A percentile compares a stretch with the other conserved stretches of the same genome.
Conservation (phyloP, 2,797 vertebrate species). For the Tokudaia tokunoshimensis region DNA sequence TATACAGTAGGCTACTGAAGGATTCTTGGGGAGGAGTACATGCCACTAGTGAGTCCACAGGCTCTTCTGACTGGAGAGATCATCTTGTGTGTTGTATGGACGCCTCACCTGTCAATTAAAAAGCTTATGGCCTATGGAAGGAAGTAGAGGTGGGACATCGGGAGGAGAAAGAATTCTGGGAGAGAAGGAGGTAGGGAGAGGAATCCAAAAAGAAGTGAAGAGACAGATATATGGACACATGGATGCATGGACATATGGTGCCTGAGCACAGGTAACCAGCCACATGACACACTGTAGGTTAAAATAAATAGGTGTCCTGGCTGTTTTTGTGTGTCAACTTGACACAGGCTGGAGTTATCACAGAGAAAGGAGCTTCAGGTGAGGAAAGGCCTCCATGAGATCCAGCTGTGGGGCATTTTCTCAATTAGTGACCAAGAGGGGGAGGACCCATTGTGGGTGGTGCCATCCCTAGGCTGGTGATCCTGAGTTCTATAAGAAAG, state of each 20-base stretch:
- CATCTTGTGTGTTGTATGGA: not conserved
- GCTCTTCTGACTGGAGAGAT: not conserved
- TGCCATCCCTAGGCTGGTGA: no score
- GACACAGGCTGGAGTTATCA: no score
- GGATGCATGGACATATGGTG: no score
- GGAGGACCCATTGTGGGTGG: no score
- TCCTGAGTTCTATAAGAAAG: no score
- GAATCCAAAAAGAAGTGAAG: not conserved
- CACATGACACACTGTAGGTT: not conserved
- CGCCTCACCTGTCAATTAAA: not conserved
- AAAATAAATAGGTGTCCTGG: not conserved
- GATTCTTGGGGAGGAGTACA: not conserved
- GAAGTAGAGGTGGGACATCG: not conserved
- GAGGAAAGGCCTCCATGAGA: no score
- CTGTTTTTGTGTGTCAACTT: no score
- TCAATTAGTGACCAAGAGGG: no score
- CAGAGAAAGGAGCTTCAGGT: no score
- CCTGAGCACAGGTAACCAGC: not conserved
- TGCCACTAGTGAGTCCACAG: not conserved
- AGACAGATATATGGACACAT: not conserved
- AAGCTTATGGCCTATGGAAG: not conserved
- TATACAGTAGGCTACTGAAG: not conserved
- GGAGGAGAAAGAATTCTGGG: not conserved
- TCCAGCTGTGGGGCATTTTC: no score
- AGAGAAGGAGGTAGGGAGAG: not conserved